These are phyloP conservation scores for Amiota communis DNA, from an alignment of 2,888 invertebrate genomes.

Conservation along the genomic window DNA sequence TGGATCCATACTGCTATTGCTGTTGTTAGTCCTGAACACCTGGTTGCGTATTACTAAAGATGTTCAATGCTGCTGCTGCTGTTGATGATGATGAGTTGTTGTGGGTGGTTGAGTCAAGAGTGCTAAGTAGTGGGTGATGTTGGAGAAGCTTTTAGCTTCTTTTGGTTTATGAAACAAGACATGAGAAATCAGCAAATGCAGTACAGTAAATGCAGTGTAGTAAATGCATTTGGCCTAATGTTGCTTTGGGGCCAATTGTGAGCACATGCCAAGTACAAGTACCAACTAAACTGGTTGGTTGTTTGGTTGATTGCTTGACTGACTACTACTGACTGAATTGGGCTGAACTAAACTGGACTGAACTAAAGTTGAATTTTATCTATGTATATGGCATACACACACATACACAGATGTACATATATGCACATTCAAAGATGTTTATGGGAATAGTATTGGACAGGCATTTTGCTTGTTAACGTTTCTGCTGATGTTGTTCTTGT, in stretches of 20 bases:
- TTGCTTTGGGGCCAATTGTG: slow-evolving; percentile 21
- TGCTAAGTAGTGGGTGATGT: no score
- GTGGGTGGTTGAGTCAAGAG: neutral
- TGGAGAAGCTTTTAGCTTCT: no score
- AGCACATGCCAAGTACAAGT: neutral
- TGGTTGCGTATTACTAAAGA: neutral
- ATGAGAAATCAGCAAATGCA: neutral
- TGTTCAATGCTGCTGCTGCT: no score
- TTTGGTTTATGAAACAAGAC: no score
- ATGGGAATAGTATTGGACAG: neutral
- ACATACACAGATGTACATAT: neutral
- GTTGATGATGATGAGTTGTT: neutral
- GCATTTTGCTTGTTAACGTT: neutral
- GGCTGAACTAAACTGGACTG: neutral
- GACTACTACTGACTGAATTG: no score
- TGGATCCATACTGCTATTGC: neutral
- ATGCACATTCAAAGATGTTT: neutral
- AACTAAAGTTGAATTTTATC: neutral
- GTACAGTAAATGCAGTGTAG: neutral
- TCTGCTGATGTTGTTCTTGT: neutral
- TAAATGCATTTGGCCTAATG: slow-evolving; percentile 23
- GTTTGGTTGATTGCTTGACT: neutral
- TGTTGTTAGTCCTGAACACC: neutral
- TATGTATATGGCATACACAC: neutral
- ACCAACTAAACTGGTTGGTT: neutral